phyloP scores from a whole-genome alignment of 2,113 vertebrate genomes.

The Petrocephalus microphthalmus region DNA sequence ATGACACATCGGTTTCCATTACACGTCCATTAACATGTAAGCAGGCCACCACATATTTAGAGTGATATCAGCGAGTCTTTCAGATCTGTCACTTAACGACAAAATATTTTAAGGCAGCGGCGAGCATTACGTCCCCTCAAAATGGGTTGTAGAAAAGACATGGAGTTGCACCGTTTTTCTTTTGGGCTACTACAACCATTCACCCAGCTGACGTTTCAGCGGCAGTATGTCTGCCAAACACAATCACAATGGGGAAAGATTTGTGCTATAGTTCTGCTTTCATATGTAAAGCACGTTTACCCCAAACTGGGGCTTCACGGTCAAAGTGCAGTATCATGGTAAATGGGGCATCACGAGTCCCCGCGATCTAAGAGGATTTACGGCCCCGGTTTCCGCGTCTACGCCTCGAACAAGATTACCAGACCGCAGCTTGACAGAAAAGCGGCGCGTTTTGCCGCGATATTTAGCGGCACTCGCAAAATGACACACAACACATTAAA shows the following conservation, averaged over 20 bases:
- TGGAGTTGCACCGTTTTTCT: not conserved
- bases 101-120: not conserved
- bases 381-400: not conserved
- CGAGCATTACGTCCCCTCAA: not conserved
- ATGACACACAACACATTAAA: not conserved
- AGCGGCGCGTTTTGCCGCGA: not conserved
- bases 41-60: not conserved
- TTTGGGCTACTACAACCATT: not conserved
- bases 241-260: not conserved
- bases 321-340: not conserved
- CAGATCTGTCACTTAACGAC: not conserved
- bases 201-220: not conserved
- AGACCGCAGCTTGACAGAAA: not conserved
- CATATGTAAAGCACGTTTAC: not conserved
- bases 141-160: not conserved
- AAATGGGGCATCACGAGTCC: not conserved
- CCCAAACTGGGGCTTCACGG: not conserved
- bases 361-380: not conserved
- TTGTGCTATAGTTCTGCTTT: not conserved
- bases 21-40: not conserved
- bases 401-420: not conserved
- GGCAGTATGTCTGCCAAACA: not conserved
- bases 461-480: not conserved
- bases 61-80: no score
- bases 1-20: slow-evolving; percentile 3